phyloP scores from a whole-genome alignment of 2,888 invertebrate species.

The Dynastes grantii region DNA sequence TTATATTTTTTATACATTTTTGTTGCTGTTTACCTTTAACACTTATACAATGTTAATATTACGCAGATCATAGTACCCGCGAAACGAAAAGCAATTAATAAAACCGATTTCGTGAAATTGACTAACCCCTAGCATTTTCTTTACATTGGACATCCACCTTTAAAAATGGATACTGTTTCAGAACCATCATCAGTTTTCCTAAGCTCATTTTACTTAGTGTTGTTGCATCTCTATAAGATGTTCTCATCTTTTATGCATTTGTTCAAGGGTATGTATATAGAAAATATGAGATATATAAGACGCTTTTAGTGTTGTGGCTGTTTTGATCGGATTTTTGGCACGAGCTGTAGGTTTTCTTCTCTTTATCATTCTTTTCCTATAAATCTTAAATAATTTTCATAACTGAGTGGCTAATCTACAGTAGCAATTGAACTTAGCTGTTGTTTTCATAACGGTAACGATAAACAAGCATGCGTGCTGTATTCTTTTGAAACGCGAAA shows the following conservation, averaged over 20 bases:
- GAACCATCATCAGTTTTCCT: slow-evolving; percentile 51
- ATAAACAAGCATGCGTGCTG: slow-evolving; percentile 13
- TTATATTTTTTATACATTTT: too few relatives aligned
- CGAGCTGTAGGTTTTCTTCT: slow-evolving; percentile 44
- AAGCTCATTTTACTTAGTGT: slow-evolving; percentile 51
- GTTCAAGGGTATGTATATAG: slow-evolving; percentile 51
- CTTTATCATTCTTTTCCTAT: slow-evolving; percentile 38
- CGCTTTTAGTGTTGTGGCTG: slow-evolving; percentile 51
- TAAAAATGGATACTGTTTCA: slow-evolving; percentile 47
- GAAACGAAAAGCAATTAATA: too few relatives aligned
- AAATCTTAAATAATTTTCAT: slow-evolving; percentile 43
- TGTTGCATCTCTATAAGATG: slow-evolving; percentile 51
- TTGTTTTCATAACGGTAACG: slow-evolving; percentile 15
- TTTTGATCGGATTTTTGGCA: slow-evolving; percentile 37
- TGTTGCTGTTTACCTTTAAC: too few relatives aligned
- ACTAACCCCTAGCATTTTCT: not conserved
- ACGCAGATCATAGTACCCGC: too few relatives aligned
- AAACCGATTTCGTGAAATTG: too few relatives aligned
- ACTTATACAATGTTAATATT: too few relatives aligned
- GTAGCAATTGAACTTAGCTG: slow-evolving; percentile 24
- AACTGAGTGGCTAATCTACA: slow-evolving; percentile 42
- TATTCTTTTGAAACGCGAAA: not conserved
- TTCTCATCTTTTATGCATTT: slow-evolving; percentile 51
- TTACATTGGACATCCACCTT: not conserved
- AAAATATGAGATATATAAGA: slow-evolving; percentile 28